Conservation (phyloP, 2,888 invertebrate genomes). For the Cinara cedri region DNA sequence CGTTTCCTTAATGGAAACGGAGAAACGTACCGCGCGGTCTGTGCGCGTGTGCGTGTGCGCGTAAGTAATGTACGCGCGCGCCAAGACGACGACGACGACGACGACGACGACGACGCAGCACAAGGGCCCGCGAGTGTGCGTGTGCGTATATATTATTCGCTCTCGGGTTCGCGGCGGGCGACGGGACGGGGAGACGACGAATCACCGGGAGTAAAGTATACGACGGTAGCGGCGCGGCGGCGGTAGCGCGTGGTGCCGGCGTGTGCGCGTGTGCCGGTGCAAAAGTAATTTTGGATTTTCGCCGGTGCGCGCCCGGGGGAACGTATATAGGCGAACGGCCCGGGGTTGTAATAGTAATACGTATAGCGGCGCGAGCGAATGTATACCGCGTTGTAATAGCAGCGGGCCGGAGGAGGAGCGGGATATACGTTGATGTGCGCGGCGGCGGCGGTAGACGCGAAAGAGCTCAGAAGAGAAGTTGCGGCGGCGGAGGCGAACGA, state of each 20-base stretch:
- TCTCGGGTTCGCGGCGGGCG: too few species aligned
- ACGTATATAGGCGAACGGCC: constrained; percentile 4
- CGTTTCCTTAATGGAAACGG: too few species aligned
- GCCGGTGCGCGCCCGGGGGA: constrained; percentile 5
- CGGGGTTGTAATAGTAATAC: too few species aligned
- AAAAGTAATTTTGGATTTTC: constrained; percentile 52
- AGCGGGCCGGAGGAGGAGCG: background rate
- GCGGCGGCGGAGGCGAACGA: background rate
- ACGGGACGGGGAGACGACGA: too few species aligned
- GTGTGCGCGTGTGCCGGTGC: background rate
- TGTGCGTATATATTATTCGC: too few species aligned
- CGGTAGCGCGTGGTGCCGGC: background rate
- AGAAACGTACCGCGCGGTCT: too few species aligned
- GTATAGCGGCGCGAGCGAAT: too few species aligned
- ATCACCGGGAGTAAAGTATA: too few species aligned
- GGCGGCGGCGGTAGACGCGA: constrained; percentile 7
- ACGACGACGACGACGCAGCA: constrained; percentile 9
- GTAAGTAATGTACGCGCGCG: too few species aligned
- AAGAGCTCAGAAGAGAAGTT: constrained; percentile 35
- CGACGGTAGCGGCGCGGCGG: too few species aligned
- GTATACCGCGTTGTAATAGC: background rate
- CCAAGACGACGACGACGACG: background rate
- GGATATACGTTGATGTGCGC: background rate
- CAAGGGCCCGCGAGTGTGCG: background rate
- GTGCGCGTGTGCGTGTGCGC: too few species aligned